Percentiles rank a stretch among this genome's conserved stretches.
These are phyloP conservation scores for Patella caerulea DNA, from an alignment of 2,888 invertebrate species.

Conservation along the genomic window DNA sequence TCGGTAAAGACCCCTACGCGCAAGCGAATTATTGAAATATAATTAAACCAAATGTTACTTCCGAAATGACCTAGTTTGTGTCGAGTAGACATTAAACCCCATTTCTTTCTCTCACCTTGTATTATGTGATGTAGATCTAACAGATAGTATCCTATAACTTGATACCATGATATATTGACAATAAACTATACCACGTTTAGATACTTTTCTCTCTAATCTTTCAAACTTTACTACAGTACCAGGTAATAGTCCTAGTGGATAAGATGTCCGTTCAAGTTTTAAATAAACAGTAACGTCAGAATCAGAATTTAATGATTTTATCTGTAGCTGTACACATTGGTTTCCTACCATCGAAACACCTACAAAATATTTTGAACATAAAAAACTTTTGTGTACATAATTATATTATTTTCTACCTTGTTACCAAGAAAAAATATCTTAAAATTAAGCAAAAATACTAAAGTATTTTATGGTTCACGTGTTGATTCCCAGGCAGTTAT, in stretches of 20 bases:
- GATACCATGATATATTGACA: slow-evolving; percentile 47
- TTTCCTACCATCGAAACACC: slow-evolving; percentile 31
- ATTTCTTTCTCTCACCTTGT: too few relatives aligned
- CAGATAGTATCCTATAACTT: not conserved
- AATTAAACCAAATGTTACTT: too few relatives aligned
- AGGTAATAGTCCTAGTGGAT: slow-evolving; percentile 46
- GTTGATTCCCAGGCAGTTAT: too few relatives aligned
- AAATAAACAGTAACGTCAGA: slow-evolving; percentile 41
- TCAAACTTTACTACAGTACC: slow-evolving; percentile 40
- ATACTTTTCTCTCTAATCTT: slow-evolving; percentile 44
- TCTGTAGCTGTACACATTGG: slow-evolving; percentile 29
- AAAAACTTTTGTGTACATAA: too few relatives aligned
- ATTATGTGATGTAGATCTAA: not conserved
- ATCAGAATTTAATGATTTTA: slow-evolving; percentile 24
- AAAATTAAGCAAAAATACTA: too few relatives aligned
- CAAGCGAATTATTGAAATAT: too few relatives aligned
- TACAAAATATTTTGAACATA: slow-evolving; percentile 10
- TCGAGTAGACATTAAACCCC: too few relatives aligned
- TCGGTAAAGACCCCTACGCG: too few relatives aligned
- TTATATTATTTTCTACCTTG: too few relatives aligned
- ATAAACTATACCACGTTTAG: slow-evolving; percentile 45
- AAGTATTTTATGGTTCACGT: too few relatives aligned
- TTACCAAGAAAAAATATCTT: too few relatives aligned
- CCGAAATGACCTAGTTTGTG: too few relatives aligned
- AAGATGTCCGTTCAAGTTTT: slow-evolving; percentile 39